A percentile compares a stretch with the other conserved stretches of the same genome.
Evolutionary conservation across 2,113 vertebrate genomes (phyloP).

Genomic region (Cisticola juncidis): DNA sequence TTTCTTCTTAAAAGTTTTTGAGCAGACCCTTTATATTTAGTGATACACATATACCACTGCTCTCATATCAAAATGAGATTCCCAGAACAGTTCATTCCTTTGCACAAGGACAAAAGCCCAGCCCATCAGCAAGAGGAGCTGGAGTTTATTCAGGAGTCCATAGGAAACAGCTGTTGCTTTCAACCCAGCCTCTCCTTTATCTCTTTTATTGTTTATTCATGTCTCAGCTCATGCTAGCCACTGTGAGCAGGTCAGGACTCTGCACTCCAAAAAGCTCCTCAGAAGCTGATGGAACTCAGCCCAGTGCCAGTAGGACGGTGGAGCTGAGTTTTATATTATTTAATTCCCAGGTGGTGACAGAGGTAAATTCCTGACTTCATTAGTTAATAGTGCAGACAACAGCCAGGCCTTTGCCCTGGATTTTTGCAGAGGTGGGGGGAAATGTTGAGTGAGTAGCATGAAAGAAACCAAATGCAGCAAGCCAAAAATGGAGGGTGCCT

Average conservation of each 20-base stretch:
- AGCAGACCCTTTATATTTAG: background rate
- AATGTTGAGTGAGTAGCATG: background rate
- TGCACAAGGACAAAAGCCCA: background rate
- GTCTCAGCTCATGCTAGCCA: background rate
- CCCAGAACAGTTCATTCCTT: background rate
- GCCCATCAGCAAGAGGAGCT: background rate
- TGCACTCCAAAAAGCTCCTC: background rate
- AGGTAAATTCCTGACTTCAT: slow-evolving; percentile 10
- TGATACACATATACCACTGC: background rate
- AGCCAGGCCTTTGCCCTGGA: background rate
- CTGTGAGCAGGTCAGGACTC: slow-evolving; percentile 25
- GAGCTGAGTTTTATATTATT: background rate
- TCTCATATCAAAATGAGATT: background rate
- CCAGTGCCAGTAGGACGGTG: background rate
- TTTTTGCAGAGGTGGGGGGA: background rate
- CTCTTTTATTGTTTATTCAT: slow-evolving; percentile 36
- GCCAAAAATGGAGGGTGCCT: background rate
- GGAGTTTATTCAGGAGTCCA: slow-evolving; percentile 36
- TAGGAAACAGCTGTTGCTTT: slow-evolving; percentile 49
- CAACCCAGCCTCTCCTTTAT: slow-evolving; percentile 34
- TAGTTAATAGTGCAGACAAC: background rate
- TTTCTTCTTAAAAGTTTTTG: background rate
- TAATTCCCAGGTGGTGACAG: slow-evolving; percentile 41
- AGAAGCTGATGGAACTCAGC: slow-evolving; percentile 24
- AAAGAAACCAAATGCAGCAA: background rate